Conservation (phyloP, 2,888 invertebrate genomes). For the Drosophila anomelani region DNA sequence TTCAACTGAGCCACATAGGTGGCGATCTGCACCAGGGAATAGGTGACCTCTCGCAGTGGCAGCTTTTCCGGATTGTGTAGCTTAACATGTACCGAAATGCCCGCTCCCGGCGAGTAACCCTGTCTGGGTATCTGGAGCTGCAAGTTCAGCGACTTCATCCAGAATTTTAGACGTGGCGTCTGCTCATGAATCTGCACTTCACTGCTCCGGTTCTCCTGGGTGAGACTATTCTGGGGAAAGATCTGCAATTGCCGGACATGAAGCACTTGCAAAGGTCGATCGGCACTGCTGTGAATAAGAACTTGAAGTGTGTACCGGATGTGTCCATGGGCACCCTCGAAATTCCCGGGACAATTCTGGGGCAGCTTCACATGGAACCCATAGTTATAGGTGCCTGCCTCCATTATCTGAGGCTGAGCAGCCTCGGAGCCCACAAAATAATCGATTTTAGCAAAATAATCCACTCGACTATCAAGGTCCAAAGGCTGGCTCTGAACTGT, state of each 20-base stretch:
- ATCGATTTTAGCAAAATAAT: constrained; percentile 77
- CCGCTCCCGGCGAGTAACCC: constrained; percentile 72
- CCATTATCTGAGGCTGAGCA: constrained; percentile 66
- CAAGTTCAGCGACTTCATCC: constrained; percentile 72
- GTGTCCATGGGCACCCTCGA: constrained; percentile 71
- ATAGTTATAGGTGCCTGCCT: constrained; percentile 71
- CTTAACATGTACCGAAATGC: constrained; percentile 72
- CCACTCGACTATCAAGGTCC: constrained; percentile 69
- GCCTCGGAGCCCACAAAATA: constrained; percentile 81
- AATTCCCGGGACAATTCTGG: constrained; percentile 70
- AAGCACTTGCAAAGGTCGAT: constrained; percentile 35
- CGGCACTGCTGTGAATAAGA: constrained; percentile 56
- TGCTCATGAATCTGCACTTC: constrained; percentile 60
- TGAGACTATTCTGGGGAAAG: constrained; percentile 29
- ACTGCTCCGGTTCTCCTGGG: constrained; percentile 17
- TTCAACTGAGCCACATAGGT: constrained; percentile 59
- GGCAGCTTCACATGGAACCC: constrained; percentile 77
- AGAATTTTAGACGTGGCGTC: constrained; percentile 67
- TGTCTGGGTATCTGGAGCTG: constrained; percentile 71
- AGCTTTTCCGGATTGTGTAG: constrained; percentile 70
- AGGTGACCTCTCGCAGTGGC: constrained; percentile 60
- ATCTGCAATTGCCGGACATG: constrained; percentile 46
- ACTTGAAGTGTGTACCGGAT: constrained; percentile 76
- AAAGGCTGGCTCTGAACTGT: constrained; percentile 20
- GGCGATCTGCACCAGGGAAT: constrained; percentile 71